These are phyloP conservation scores for Anthrax anthrax DNA, from an alignment of 2,888 invertebrate species.

Conservation along the genomic window DNA sequence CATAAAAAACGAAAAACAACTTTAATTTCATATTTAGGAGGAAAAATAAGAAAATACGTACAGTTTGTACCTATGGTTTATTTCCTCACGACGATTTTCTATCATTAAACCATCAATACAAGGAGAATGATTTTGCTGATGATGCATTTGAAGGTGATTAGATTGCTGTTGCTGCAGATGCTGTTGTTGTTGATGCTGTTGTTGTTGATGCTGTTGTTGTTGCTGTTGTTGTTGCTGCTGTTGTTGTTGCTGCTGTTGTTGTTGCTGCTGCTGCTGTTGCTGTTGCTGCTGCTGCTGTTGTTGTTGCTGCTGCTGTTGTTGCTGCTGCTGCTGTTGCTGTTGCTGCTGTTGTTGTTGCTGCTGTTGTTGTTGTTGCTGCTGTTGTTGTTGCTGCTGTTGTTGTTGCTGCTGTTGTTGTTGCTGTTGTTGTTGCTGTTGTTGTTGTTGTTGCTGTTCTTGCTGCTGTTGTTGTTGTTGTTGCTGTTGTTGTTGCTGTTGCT, in stretches of 20 bases:
- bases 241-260: constrained; percentile 19
- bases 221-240: constrained; percentile 29
- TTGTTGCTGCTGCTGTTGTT: constrained; percentile 7
- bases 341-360: constrained; percentile 4
- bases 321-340: constrained; percentile 10
- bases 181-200: constrained; percentile 21
- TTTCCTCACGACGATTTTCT: constrained; percentile 28
- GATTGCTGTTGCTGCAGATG: constrained; percentile 9
- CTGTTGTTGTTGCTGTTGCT: constrained; percentile 19
- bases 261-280: constrained; percentile 9
- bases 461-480: constrained; percentile 29
- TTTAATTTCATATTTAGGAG: not conserved
- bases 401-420: constrained; percentile 9
- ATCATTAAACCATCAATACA: constrained; percentile 26
- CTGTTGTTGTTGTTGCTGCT: constrained; percentile 14
- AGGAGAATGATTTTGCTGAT: constrained; percentile 13
- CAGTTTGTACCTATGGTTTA: constrained; percentile 25
- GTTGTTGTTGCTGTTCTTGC: constrained; percentile 18
- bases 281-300: constrained; percentile 15
- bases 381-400: constrained; percentile 10
- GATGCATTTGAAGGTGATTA: constrained; percentile 11
- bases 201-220: constrained; percentile 18
- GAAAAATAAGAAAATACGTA: constrained; percentile 18
- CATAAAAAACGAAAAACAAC: not conserved
- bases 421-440: constrained; percentile 21